A percentile compares a stretch with the other conserved stretches of the same genome.
Evolutionary conservation across 2,888 invertebrate genomes (phyloP).

Genomic region (Calephelis perditalis): DNA sequence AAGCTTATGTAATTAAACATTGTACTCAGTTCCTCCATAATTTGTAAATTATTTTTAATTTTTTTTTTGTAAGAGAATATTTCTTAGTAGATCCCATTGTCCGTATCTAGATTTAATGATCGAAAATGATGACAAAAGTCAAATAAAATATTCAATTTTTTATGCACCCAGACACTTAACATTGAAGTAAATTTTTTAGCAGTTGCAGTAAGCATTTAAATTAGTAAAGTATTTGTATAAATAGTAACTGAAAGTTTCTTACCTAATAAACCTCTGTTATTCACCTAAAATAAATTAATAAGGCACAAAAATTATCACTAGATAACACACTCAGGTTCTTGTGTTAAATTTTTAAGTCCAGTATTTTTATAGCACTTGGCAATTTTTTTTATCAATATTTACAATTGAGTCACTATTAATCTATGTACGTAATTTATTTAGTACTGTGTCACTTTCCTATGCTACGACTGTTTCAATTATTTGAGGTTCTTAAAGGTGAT

Average conservation of each 20-base stretch:
- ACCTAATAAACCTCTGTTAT: conserved; percentile 65
- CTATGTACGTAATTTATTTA: conserved; percentile 40
- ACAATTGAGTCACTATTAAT: conserved; percentile 56
- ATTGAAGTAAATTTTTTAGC: too few relatives aligned
- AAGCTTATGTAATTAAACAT: too few relatives aligned
- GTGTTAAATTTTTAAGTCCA: conserved; percentile 58
- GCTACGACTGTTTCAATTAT: conserved; percentile 51
- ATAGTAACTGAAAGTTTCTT: conserved; percentile 38
- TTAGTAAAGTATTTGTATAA: conserved; percentile 5
- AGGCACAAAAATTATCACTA: conserved; percentile 77
- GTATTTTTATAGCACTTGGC: conserved; percentile 54
- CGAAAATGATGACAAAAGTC: too few relatives aligned
- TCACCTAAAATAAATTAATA: conserved; percentile 77
- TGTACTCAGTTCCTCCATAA: too few relatives aligned
- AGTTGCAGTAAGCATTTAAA: background rate
- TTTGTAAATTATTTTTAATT: too few relatives aligned
- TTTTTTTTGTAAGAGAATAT: too few relatives aligned
- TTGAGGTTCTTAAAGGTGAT: conserved; percentile 51
- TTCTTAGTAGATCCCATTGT: too few relatives aligned
- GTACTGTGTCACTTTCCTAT: conserved; percentile 45
- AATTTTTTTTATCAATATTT: conserved; percentile 58
- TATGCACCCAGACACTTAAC: too few relatives aligned
- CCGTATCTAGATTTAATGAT: too few relatives aligned
- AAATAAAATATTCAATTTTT: too few relatives aligned
- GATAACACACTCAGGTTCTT: conserved; percentile 59